Percentiles rank a stretch among this genome's conserved stretches.
These are phyloP conservation scores for Iphiclides podalirius DNA, from an alignment of 2,888 invertebrate genomes.

Conservation along the genomic window DNA sequence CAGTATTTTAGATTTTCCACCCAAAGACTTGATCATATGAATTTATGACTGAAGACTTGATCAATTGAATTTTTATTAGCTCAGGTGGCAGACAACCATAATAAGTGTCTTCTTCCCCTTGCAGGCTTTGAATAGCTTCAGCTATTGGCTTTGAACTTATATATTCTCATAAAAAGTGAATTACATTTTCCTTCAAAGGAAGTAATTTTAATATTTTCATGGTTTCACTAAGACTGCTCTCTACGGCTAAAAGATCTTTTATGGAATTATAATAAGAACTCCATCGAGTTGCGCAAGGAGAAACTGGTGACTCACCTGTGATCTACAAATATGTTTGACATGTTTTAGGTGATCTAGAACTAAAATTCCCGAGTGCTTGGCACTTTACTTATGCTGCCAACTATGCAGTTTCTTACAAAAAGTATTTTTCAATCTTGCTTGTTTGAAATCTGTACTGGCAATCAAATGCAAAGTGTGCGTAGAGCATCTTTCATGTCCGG, in stretches of 20 bases:
- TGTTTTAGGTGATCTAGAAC: slow-evolving; percentile 30
- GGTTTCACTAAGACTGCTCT: slow-evolving; percentile 24
- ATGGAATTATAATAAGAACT: slow-evolving; percentile 30
- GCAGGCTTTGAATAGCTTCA: slow-evolving; percentile 28
- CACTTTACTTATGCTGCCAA: slow-evolving; percentile 27
- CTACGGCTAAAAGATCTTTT: slow-evolving; percentile 28
- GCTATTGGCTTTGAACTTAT: slow-evolving; percentile 30
- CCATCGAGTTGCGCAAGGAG: slow-evolving; percentile 27
- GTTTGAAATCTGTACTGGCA: slow-evolving; percentile 23
- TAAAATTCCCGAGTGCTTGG: slow-evolving; percentile 29
- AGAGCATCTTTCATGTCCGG: slow-evolving; percentile 29
- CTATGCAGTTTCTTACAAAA: slow-evolving; percentile 29
- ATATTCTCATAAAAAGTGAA: slow-evolving; percentile 31
- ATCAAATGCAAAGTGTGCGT: slow-evolving; percentile 31
- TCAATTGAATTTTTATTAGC: slow-evolving; percentile 26
- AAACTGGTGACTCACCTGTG: slow-evolving; percentile 29
- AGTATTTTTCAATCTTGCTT: slow-evolving; percentile 27
- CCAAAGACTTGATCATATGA: slow-evolving; percentile 24
- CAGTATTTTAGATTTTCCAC: slow-evolving; percentile 30
- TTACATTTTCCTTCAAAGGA: slow-evolving; percentile 28
- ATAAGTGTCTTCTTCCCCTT: slow-evolving; percentile 30
- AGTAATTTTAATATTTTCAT: slow-evolving; percentile 18
- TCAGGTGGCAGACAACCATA: slow-evolving; percentile 30
- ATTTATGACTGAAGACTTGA: slow-evolving; percentile 24
- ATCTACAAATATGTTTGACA: slow-evolving; percentile 27